phyloP scores from a whole-genome alignment of 2,113 vertebrate genomes.

The Ornithorhynchus anatinus region DNA sequence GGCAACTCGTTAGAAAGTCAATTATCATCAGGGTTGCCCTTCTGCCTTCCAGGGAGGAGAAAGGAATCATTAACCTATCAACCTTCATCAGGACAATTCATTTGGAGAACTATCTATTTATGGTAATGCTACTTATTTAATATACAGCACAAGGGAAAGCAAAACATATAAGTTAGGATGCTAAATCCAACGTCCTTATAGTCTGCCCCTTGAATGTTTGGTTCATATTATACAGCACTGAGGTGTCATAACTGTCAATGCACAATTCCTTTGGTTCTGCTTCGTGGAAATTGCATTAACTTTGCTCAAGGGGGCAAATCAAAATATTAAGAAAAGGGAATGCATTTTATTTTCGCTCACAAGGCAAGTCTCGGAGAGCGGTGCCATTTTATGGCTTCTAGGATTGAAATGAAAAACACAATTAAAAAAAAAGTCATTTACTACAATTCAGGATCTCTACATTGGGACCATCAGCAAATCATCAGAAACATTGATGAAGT shows the following conservation, averaged over 20 bases:
- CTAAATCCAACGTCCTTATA: slow-evolving; percentile 5
- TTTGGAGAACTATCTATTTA: slow-evolving; percentile 27
- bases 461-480: not conserved
- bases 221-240: slow-evolving; percentile 25
- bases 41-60: slow-evolving; percentile 54
- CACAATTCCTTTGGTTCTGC: slow-evolving; percentile 29
- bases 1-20: slow-evolving; percentile 72
- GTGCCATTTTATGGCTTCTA: not conserved
- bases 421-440: slow-evolving; percentile 17
- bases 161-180: slow-evolving; percentile 24
- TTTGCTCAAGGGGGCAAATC: slow-evolving; percentile 23
- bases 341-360: slow-evolving; percentile 27
- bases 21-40: slow-evolving; percentile 78
- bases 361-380: slow-evolving; percentile 22
- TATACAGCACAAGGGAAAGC: slow-evolving; percentile 42
- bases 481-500: not conserved
- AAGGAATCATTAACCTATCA: slow-evolving; percentile 55
- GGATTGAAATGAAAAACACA: not conserved
- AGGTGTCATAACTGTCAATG: slow-evolving; percentile 10
- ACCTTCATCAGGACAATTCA: slow-evolving; percentile 36
- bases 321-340: slow-evolving; percentile 7
- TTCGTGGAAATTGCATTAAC: slow-evolving; percentile 34
- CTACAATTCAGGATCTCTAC: not conserved
- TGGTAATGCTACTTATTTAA: slow-evolving; percentile 37
- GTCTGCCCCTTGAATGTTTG: not conserved